Evolutionary conservation across 2,888 invertebrate species (phyloP), one percentile per base, ranked within the genome.

Genomic region (Anodontia alba): DNA sequence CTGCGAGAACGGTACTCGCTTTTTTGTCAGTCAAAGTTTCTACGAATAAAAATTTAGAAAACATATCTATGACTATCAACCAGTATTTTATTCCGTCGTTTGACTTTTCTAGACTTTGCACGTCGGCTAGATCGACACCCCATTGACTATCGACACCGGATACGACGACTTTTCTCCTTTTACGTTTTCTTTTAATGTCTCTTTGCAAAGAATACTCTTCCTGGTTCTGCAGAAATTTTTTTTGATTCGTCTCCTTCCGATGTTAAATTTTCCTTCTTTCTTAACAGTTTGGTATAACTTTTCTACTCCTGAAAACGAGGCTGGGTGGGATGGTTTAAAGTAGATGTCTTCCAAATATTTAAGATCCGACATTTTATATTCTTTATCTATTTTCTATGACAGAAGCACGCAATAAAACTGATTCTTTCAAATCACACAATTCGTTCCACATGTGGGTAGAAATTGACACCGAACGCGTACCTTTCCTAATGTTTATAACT

Each of bases 101-200:
- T 42, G 74, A 42, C 36, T 74, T 71, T 15, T 67, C 36, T 36
- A 75, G 54, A 51, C 71, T 76, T n/a, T 49, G 31, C 29, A 79
- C 67, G 23, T 73, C 46, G 7, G 75, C 77, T 23, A 79, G 54
- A 73, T 84, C 81, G 17, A 38, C 76, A 46, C 78, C 84, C 68
- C 73, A 81, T 36, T 75, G 68, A n/a, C 51, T 49, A 38, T 79
- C 73, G 15, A 77, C 67, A 12, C 73, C 77, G 17, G 66, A 62
- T 1, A 70, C 67, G 26, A 84, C 67, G 20, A 84, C 77, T 49
- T 66, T 73, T n/a, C 51, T 62, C 10, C 84, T 67, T 42, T 73
- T 74, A 51, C 78, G 78, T 42, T 75, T 80, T 26, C 72, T 38
- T 66, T 68, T 76, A 23, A 62, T 33, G 17, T 43, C 31, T 69